A percentile compares a stretch with the other conserved stretches of the same genome.
Evolutionary conservation across 1,140 invertebrate species (phyloP).

Genomic region (Apis cerana): DNA sequence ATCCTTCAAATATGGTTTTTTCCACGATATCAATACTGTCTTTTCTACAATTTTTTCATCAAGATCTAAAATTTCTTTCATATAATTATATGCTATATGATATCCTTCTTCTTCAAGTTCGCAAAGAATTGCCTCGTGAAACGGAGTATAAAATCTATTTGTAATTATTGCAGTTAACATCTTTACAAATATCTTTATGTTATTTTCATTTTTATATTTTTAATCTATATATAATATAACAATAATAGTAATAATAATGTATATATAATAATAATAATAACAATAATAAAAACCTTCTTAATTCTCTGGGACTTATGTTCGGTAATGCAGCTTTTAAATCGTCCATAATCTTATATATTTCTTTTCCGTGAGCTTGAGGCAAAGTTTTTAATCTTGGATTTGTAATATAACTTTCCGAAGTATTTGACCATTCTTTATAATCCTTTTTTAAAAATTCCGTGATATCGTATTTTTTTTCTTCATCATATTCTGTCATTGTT

Average conservation of each 20-base stretch:
- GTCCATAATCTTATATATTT: slow-evolving; percentile 49
- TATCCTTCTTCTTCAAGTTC: slow-evolving; percentile 81
- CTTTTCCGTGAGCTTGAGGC: slow-evolving; percentile 11
- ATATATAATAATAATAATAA: background rate
- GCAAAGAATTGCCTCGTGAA: slow-evolving; percentile 80
- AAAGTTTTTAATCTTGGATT: slow-evolving; percentile 47
- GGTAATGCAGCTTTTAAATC: slow-evolving; percentile 61
- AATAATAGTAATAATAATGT: background rate
- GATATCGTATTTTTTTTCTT: background rate
- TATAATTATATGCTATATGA: slow-evolving; percentile 77
- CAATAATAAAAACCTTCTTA: slow-evolving; percentile 61
- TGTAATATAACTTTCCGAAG: background rate
- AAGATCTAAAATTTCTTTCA: slow-evolving; percentile 81
- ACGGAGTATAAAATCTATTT: slow-evolving; percentile 78
- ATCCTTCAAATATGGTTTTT: slow-evolving; percentile 74
- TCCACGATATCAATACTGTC: slow-evolving; percentile 75
- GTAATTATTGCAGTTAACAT: background rate
- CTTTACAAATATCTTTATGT: background rate
- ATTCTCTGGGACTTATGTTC: slow-evolving; percentile 42
- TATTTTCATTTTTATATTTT: background rate
- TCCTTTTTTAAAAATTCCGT: background rate
- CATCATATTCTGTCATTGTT: background rate
- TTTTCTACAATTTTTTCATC: slow-evolving; percentile 78
- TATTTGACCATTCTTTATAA: background rate
- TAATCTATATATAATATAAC: background rate